Evolutionary conservation across 1,140 invertebrate species (phyloP), one percentile per base, ranked within the genome.

Genomic region (Drosophila persimilis): DNA sequence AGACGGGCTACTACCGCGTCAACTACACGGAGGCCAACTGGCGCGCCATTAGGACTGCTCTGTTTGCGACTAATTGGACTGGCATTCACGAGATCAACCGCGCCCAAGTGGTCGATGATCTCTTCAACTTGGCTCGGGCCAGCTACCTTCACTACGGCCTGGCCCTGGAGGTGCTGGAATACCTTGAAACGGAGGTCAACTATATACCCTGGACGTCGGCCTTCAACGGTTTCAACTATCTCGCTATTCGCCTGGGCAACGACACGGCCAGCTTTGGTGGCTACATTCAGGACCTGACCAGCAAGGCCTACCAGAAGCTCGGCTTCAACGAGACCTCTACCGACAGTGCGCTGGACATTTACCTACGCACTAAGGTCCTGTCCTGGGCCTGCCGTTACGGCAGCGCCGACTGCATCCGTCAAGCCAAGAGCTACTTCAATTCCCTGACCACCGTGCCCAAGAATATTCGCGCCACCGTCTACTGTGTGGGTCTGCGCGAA

Each of bases 21-120:
- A 95, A 95, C 80, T 97, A 98, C 89, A 95, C 96, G 63, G 89
- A 92, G 1, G 77, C 80, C 7, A 94, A 93, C 26, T 97, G 96
- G 96, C 81, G 94, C 53, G 92, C 92, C 29, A 93, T 95, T 26
- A 93, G 93, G 17, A 29, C 91, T 0, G 91, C 92, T 11, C 88
- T 96, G 5, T 86, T 91, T 0, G 91, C 92, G 20, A 72, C 84
- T 3, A 90, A 94, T 54, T 91, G 93, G 65, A 73, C 91, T 71
- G 91, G 91, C 6, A 95, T 96, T 31, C 93, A 95, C 73, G 93
- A 93, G 52, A 86, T 95, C 0, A 97, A 96, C 90, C 93, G 96
- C 80, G 96, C 95, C 0, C 95, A 96, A 90, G 92, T 97, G 9
- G 93, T 97, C 4, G 96, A 97, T 75, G 97, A 98, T 91, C 92